These are phyloP conservation scores for Hippolais icterina DNA, from an alignment of 2,113 vertebrate genomes.

Conservation along the genomic window DNA sequence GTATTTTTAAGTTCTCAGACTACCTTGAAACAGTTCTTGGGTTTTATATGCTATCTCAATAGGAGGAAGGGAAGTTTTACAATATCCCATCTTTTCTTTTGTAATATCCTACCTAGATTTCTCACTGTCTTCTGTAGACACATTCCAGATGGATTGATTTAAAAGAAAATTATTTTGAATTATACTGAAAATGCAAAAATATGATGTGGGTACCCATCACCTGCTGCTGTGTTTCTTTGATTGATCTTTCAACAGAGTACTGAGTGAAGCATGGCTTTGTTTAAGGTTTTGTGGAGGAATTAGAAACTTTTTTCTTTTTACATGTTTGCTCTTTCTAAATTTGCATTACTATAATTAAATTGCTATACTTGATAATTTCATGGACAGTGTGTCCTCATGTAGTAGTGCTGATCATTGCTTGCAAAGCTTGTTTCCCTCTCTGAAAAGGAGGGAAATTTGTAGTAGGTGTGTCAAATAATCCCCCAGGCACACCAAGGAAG, in stretches of 20 bases:
- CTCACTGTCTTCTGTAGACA: not conserved
- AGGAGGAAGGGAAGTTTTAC: not conserved
- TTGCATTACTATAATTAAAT: not conserved
- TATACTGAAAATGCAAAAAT: not conserved
- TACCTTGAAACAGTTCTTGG: not conserved
- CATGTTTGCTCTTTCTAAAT: not conserved
- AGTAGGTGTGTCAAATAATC: not conserved
- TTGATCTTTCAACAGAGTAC: not conserved
- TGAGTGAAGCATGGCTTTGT: not conserved
- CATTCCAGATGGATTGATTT: not conserved
- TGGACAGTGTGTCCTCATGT: not conserved
- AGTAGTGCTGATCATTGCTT: not conserved
- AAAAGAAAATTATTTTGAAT: not conserved
- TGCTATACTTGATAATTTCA: not conserved
- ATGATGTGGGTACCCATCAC: not conserved
- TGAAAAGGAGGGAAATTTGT: not conserved
- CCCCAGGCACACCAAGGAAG: not conserved
- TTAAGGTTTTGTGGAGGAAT: not conserved
- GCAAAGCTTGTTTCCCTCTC: not conserved
- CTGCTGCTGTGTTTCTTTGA: not conserved
- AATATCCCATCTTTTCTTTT: not conserved
- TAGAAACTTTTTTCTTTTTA: not conserved
- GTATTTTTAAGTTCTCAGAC: not conserved
- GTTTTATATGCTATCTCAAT: not conserved
- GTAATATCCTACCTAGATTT: not conserved